Conservation (phyloP, 2,797 vertebrate species). For the Rhinogobio ventralis region DNA sequence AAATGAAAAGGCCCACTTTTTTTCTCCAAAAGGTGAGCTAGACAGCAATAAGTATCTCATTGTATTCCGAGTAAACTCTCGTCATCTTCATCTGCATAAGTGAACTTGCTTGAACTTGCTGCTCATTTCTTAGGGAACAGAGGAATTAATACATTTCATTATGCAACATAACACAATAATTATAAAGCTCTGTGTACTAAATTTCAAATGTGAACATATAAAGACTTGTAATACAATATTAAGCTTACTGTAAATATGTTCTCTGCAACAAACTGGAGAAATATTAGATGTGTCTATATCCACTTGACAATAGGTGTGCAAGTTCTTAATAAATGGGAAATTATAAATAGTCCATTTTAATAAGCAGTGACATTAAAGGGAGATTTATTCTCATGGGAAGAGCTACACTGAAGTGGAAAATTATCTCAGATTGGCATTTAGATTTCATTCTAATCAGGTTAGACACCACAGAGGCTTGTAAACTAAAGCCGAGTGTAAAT, state of each 20-base stretch:
- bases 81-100: conserved; percentile 22
- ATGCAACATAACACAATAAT: not conserved
- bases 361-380: conserved; percentile 64
- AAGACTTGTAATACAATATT: not conserved
- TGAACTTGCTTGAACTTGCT: conserved; percentile 1
- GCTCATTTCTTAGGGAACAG: conserved; percentile 10
- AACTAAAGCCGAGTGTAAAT: conserved; percentile 51
- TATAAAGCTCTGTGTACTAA: not conserved
- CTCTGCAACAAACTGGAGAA: conserved; percentile 4
- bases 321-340: conserved; percentile 61
- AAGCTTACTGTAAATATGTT: not conserved
- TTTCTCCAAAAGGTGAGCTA: not conserved
- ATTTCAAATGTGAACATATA: not conserved
- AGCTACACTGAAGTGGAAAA: conserved; percentile 58
- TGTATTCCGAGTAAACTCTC: not conserved
- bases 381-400: conserved; percentile 60
- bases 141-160: not conserved
- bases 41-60: not conserved
- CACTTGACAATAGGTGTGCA: conserved; percentile 44
- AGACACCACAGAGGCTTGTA: conserved; percentile 56
- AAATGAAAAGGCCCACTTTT: not conserved
- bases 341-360: conserved; percentile 65
- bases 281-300: conserved; percentile 23
- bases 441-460: conserved; percentile 62
- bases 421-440: conserved; percentile 63